These are phyloP conservation scores for Heptranchias perlo DNA, from an alignment of 2,113 vertebrate genomes.

Conservation along the genomic window DNA sequence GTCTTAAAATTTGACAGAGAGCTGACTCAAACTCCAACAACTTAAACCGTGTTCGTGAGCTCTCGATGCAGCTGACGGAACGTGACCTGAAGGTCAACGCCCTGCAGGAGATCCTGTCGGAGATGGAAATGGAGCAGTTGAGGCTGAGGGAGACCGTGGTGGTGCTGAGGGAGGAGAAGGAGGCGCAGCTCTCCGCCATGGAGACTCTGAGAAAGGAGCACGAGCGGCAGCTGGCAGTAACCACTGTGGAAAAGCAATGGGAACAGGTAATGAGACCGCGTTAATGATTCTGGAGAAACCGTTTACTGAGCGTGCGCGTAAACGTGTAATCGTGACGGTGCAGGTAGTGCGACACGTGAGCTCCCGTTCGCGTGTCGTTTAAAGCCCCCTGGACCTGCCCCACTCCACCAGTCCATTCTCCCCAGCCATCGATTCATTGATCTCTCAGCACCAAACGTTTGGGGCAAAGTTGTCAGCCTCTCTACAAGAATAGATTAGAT, in stretches of 20 bases:
- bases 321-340: background rate
- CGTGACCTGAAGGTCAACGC: conserved; percentile 43
- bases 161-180: conserved; percentile 47
- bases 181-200: conserved; percentile 47
- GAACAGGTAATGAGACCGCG: conserved; percentile 42
- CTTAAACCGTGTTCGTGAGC: conserved; percentile 40
- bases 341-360: background rate
- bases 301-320: background rate
- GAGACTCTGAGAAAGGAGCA: conserved; percentile 47
- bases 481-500: background rate
- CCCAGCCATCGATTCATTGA: background rate
- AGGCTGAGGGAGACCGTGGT: conserved; percentile 44
- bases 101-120: conserved; percentile 54
- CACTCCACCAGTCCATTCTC: background rate
- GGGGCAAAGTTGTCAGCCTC: background rate
- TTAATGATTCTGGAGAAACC: background rate
- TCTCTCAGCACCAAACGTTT: background rate
- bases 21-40: conserved; percentile 27
- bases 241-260: conserved; percentile 42
- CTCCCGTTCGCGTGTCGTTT: background rate
- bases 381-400: background rate
- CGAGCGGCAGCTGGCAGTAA: conserved; percentile 41
- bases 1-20: background rate
- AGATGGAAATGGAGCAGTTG: conserved; percentile 57
- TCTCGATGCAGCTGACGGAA: conserved; percentile 46